Base-by-base conservation (phyloP, 37 sponge, comb jelly and placozoan species). In the Diacarnus erythraeanus region DNA sequence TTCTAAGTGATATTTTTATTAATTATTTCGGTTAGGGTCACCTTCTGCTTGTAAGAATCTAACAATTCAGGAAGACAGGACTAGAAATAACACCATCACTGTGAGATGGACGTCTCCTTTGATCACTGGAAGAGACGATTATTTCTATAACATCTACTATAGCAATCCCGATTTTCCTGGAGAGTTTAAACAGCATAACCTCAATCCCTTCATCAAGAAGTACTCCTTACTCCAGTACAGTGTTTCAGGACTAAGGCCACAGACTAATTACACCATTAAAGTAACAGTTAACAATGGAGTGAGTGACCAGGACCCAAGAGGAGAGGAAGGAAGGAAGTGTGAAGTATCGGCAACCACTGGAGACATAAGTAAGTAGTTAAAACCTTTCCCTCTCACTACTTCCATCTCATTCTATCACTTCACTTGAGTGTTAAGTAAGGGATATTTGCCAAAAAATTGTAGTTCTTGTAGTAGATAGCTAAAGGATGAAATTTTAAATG, bases 221-320 rank as follows among this genome's bases (percentile, higher is more conserved):
- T 30, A 4, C 18, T 27, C 26, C 8, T 12, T 63, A 29, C n/a
- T 63, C 6, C 31, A n/a, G 31, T 33, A 69, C 36, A 30, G 22
- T 25, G 22, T 69, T 12, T 31, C 70, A 31, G 40, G 70, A 31
- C 70, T 69, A 10, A 69, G 39, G 40, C 39, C 70, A 8, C 38
- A 35, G 34, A 69, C 70, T 29, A 20, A 69, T 5, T 69, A 69
- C 39, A 38, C 39, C 38, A 37, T 69, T 33, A 69, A 10, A 69
- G 70, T 69, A 39, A 69, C 70, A 31, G 70, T 37, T 6, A 2
- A 37, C 38, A 69, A 69, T 69, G 70, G 70, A 69, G 70, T 69
- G 34, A 69, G 70, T 35, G 70, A 69, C 18, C 70, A 69, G 18
- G 70, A 69, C 70, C 36, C 39, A 22, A 39, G 39, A 22, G 39